Percentiles rank a stretch among this genome's conserved stretches.
These are phyloP conservation scores for Cyprinodon diabolis DNA, from an alignment of 2,797 vertebrate species.

Conservation along the genomic window DNA sequence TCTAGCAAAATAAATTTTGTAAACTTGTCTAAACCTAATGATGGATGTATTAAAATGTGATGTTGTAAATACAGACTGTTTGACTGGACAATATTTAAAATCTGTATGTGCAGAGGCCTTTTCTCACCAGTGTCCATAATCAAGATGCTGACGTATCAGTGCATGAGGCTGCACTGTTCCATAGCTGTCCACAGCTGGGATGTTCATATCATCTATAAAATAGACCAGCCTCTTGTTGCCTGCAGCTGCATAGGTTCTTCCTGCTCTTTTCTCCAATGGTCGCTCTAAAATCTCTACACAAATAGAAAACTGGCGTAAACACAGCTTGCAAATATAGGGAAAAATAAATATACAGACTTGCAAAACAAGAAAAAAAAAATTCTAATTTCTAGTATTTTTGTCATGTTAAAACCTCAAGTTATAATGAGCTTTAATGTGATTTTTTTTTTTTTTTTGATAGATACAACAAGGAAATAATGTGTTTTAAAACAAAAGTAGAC, in stretches of 20 bases:
- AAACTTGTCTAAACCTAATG: neutral
- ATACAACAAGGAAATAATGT: too few species aligned
- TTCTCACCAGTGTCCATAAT: conserved; percentile 81
- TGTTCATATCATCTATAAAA: conserved; percentile 86
- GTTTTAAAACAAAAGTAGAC: too few species aligned
- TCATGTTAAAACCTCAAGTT: neutral
- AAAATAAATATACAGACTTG: neutral
- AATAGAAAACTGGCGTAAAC: conserved; percentile 13
- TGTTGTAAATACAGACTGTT: neutral
- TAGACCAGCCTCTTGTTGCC: conserved; percentile 83
- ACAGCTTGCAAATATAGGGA: neutral
- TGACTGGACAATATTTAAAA: conserved; percentile 1
- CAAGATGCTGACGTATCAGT: conserved; percentile 79
- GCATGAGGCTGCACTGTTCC: conserved; percentile 80
- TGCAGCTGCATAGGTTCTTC: conserved; percentile 76
- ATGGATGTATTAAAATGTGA: neutral
- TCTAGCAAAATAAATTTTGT: neutral
- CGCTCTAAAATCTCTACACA: conserved; percentile 82
- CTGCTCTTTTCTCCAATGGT: conserved; percentile 84
- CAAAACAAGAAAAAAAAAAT: neutral
- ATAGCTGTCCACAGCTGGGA: conserved; percentile 80
- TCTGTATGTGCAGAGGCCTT: neutral
- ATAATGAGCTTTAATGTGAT: neutral
- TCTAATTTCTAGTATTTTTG: neutral
- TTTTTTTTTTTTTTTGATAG: too few species aligned